phyloP scores from a whole-genome alignment of 2,888 invertebrate genomes.

The Oeneis ivallda region DNA sequence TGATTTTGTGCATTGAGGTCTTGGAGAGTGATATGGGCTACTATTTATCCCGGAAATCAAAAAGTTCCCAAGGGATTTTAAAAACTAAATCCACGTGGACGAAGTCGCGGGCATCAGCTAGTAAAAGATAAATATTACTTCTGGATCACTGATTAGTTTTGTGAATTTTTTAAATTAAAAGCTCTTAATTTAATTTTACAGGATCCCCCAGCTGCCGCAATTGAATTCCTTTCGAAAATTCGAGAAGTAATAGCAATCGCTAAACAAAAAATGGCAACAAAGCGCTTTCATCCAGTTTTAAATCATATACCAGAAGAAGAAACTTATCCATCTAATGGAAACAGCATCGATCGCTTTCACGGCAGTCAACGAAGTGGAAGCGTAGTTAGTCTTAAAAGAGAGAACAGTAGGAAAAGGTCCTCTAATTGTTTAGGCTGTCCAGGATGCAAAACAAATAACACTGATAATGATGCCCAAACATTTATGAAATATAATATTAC shows the following conservation, averaged over 20 bases:
- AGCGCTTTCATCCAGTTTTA: constrained; percentile 89
- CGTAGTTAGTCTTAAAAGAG: constrained; percentile 81
- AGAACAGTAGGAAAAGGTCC: constrained; percentile 82
- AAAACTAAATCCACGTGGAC: too few species aligned
- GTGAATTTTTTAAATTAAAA: neutral
- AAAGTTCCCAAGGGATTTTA: too few species aligned
- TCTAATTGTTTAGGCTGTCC: constrained; percentile 84
- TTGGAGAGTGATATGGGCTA: too few species aligned
- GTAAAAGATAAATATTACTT: neutral
- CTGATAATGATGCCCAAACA: constrained; percentile 57
- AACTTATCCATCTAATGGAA: constrained; percentile 72
- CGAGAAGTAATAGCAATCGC: constrained; percentile 95
- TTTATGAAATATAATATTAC: constrained; percentile 69
- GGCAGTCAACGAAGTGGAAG: constrained; percentile 80
- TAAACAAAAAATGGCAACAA: constrained; percentile 92
- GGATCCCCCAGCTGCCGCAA: constrained; percentile 94
- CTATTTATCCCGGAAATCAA: too few species aligned
- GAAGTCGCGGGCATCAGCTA: too few species aligned
- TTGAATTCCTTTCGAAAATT: constrained; percentile 94
- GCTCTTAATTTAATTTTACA: constrained; percentile 49
- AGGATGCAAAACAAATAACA: constrained; percentile 78
- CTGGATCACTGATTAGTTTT: neutral
- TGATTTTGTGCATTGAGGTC: too few species aligned
- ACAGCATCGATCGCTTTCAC: constrained; percentile 73
- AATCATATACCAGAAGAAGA: constrained; percentile 92